Evolutionary conservation across 2,113 vertebrate genomes (phyloP), one percentile per base, ranked within the genome.

Genomic region (Ptychochromis oligacanthus): DNA sequence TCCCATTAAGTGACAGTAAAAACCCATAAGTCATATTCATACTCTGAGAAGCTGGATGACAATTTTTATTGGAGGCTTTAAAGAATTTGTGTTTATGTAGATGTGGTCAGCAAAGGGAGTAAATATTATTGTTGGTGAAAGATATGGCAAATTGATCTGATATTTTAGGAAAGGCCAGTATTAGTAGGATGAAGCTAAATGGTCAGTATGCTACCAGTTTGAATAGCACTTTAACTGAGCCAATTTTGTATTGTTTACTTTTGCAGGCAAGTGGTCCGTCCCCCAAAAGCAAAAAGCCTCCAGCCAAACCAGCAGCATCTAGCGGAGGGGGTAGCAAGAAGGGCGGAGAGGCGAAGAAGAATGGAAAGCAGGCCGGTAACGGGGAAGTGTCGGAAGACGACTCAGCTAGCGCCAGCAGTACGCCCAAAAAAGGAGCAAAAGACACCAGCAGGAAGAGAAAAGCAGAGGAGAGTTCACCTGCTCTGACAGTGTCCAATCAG

Each of bases 261-360:
- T 90, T 93, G 31, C 90, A 99, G 98, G 98, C 98, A 92, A 99
- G 98, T 77, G 97, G 97, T 89, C 97, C 98, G 62, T 96, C 96
- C 67, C 95, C 98, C 79, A 99, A 98, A 96, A 95, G 93, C 82
- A 99, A 98, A 95, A 99, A 98, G 91, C 92, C 96, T 91, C 97
- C 95, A 76, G 94, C 95, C 85, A 98, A 94, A 89, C 90, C 92
- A 77, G 56, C 64, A 87, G 79, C 90, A 83, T 83, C 90, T 38
- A 83, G 80, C 3, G 93, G 54, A 74, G 93, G 79, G 28, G 60
- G 89, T 2, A 74, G 75, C 17, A 99, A 97, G 92, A 99, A 98
- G 92, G 85, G 88, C 24, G 95, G 90, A 3, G 98, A 99, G 70
- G 91, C 94, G 7, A 99, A 98, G 93, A 97, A 96, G 95, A 95